Percentiles rank a stretch among this genome's conserved stretches.
Conservation (phyloP, 2,113 vertebrate genomes). For the Columbina picui region DNA sequence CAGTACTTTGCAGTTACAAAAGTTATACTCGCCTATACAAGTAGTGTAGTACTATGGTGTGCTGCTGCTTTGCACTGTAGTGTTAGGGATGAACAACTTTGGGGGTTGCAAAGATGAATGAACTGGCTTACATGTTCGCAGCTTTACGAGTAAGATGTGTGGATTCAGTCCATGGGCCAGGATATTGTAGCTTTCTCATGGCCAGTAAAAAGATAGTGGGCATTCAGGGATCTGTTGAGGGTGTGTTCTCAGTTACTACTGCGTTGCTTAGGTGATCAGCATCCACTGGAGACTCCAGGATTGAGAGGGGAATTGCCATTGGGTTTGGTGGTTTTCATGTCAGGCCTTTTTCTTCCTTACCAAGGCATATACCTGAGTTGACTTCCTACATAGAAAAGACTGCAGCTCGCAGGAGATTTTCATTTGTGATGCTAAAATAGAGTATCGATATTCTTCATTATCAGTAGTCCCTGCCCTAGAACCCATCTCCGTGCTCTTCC, state of each 20-base stretch:
- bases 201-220: not conserved
- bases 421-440: not conserved
- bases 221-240: not conserved
- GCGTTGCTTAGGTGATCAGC: not conserved
- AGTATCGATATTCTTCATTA: not conserved
- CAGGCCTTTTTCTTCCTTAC: not conserved
- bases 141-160: not conserved
- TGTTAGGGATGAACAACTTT: not conserved
- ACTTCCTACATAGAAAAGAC: not conserved
- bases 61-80: not conserved
- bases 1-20: not conserved
- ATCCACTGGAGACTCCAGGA: not conserved
- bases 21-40: not conserved
- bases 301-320: not conserved
- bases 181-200: not conserved
- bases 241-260: not conserved
- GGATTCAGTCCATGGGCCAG: not conserved
- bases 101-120: not conserved
- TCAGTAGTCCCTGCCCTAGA: not conserved
- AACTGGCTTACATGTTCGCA: not conserved
- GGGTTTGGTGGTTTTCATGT: not conserved
- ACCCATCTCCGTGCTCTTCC: not conserved
- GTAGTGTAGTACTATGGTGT: not conserved
- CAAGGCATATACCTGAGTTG: not conserved
- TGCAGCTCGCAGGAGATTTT: not conserved